phyloP scores from a whole-genome alignment of 2,797 vertebrate genomes.

The Carduelis carduelis region DNA sequence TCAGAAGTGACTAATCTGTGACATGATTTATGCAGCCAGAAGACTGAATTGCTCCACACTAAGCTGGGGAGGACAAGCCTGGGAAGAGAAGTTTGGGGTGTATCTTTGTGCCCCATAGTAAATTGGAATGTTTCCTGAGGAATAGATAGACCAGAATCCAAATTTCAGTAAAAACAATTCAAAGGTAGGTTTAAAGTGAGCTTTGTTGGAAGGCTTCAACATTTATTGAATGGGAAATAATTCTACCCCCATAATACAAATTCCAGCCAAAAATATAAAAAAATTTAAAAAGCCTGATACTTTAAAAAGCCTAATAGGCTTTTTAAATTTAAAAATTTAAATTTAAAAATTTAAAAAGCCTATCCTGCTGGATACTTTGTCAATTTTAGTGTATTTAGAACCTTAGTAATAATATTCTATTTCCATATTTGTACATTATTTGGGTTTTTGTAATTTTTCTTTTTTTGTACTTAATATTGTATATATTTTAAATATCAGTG shows the following conservation, averaged over 20 bases:
- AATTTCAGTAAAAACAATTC: not conserved
- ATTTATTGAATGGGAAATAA: not conserved
- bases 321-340: too few relatives aligned
- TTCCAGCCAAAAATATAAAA: not conserved
- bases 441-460: accelerated
- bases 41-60: not conserved
- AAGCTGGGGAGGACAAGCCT: not conserved
- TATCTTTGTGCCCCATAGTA: not conserved
- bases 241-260: not conserved
- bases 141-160: not conserved
- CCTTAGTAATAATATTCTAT: accelerated
- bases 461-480: not conserved
- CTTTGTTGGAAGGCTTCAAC: not conserved
- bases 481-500: not conserved
- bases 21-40: not conserved
- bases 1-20: not conserved
- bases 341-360: not conserved
- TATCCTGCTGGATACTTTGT: not conserved
- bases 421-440: not conserved
- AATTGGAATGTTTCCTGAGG: not conserved
- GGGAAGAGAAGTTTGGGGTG: not conserved
- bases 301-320: too few relatives aligned
- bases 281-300: not conserved
- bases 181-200: not conserved
- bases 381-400: not conserved